Evolutionary conservation across 1,140 invertebrate genomes (phyloP).

Genomic region (Rhopalosiphum padi): DNA sequence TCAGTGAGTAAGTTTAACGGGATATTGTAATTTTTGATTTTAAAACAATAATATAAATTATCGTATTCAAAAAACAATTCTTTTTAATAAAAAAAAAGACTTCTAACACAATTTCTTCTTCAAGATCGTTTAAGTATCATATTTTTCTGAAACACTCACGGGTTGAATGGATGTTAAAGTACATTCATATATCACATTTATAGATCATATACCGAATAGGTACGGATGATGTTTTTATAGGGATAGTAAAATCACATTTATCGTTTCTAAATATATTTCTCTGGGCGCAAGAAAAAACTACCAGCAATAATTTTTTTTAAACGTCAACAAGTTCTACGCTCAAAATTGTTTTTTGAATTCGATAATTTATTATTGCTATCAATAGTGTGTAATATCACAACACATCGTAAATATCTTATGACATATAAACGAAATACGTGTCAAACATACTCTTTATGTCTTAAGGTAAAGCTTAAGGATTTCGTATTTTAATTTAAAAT

Average conservation of each 20-base stretch:
- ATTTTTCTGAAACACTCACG: background rate
- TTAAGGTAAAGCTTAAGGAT: background rate
- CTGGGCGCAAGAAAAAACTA: background rate
- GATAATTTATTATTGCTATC: background rate
- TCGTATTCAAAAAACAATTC: background rate
- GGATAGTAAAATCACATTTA: background rate
- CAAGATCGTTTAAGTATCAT: background rate
- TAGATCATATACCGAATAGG: background rate
- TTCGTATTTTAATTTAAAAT: conserved; percentile 3
- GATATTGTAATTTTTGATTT: background rate
- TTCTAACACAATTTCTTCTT: background rate
- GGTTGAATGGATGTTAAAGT: background rate
- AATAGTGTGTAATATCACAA: background rate
- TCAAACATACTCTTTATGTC: background rate
- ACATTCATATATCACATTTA: background rate
- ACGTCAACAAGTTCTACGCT: background rate
- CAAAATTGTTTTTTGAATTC: background rate
- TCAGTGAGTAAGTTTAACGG: background rate
- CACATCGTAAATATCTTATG: background rate
- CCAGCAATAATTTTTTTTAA: background rate
- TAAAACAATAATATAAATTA: background rate
- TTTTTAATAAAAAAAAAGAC: background rate
- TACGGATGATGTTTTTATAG: background rate
- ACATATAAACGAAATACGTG: background rate
- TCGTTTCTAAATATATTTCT: background rate